A percentile compares a stretch with the other conserved stretches of the same genome.
Evolutionary conservation across 2,888 invertebrate genomes (phyloP).

Genomic region (Tetragonula carbonaria): DNA sequence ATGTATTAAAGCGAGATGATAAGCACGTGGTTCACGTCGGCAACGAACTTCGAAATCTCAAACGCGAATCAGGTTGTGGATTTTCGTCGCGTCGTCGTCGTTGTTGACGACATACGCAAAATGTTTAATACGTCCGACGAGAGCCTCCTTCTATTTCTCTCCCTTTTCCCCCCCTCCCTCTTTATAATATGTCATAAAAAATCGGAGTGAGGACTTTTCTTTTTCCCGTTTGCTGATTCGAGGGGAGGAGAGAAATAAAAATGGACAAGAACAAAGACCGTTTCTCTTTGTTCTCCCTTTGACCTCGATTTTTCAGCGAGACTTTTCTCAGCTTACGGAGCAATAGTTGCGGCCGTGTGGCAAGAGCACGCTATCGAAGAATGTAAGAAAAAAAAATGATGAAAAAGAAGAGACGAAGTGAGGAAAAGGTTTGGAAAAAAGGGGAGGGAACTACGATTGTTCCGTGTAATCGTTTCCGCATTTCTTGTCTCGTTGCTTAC

Average conservation of each 20-base stretch:
- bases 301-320: constrained; percentile 49
- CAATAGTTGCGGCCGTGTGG: constrained; percentile 50
- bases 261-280: constrained; percentile 48
- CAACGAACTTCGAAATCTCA: constrained; percentile 11
- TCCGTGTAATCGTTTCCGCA: constrained; percentile 5
- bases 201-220: constrained; percentile 22
- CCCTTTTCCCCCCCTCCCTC: background rate
- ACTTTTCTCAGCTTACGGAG: constrained; percentile 47
- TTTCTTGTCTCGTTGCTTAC: constrained; percentile 7
- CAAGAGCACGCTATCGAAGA: constrained; percentile 28
- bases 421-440: background rate
- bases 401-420: background rate
- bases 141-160: constrained; percentile 1
- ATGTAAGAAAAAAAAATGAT: background rate
- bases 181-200: constrained; percentile 36
- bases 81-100: constrained; percentile 25
- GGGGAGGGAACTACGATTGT: background rate
- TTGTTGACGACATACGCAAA: constrained; percentile 28
- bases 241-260: constrained; percentile 48
- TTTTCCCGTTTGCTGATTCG: background rate
- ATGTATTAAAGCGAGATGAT: background rate
- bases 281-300: constrained; percentile 35
- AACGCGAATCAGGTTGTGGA: constrained; percentile 27
- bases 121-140: constrained; percentile 33
- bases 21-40: constrained; percentile 38